Evolutionary conservation across 2,113 vertebrate species (phyloP), one percentile per base, ranked within the genome.

Genomic region (Etheostoma spectabile): DNA sequence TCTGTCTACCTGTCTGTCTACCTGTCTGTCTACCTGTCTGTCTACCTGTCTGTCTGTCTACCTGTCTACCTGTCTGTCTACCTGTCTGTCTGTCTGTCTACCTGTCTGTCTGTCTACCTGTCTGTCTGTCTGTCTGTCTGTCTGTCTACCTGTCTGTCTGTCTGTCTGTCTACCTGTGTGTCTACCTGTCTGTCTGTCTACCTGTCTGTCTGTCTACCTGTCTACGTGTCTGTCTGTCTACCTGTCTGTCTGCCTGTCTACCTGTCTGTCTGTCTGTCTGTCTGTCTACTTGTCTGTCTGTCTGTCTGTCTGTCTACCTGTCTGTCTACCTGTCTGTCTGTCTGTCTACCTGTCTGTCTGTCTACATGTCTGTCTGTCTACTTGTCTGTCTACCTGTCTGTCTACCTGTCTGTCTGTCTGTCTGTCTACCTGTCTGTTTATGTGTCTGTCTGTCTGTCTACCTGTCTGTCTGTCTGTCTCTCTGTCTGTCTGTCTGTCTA

Each of bases 11-110:
- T n/a, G n/a, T n/a, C n/a, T 38, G 35, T 38, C 35, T 8, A 1
- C 8, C 51, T 65, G 71, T 83, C 74, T 85, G 64, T 5, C 35
- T 49, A n/a, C n/a, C n/a, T n/a, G n/a, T n/a, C n/a, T 38, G 35
- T 38, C 35, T 8, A 1, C 8, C 51, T 65, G 71, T 83, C 74
- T 85, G 64, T 5, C 35, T 49, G 48, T 18, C n/a, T n/a, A n/a
- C n/a, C n/a, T n/a, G n/a, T n/a, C n/a, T n/a, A n/a, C n/a, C n/a
- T n/a, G n/a, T n/a, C n/a, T 38, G 35, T 38, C 35, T 8, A 1
- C 8, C 51, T 65, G 71, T 83, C 74, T 85, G 64, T 5, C 35
- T 49, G 48, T 18, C n/a, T 38, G 35, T 38, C 35, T 8, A 1
- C 8, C 51, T 65, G 71, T 83, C 74, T 85, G 64, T 5, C 35